Base-by-base conservation (phyloP, 1,140 invertebrate species). In the Aplysia californica region DNA sequence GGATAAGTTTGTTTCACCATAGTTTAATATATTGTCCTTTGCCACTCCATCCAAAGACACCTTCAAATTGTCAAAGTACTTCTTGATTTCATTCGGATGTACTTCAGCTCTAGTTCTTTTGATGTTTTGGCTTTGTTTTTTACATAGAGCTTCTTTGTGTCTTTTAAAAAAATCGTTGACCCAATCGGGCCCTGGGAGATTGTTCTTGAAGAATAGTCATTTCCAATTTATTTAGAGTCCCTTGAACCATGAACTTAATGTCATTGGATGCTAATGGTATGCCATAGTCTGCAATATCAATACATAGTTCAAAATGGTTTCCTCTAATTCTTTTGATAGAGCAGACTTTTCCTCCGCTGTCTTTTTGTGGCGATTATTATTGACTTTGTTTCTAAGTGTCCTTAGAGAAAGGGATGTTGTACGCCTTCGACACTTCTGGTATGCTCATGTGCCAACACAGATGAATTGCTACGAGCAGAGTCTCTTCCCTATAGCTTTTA, bases 1-100 rank as follows among this genome's bases (percentile, higher is more conserved):
- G 6, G 75, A 78, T 2, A 91, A 50, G 77, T 91, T 90, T 6
- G 88, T 90, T 79, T 90, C 89, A 79, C 89, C 89, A 75, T 89
- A 90, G 56, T 77, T 77, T 6, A 77, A n/a, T 21, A 71, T 70
- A 50, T 77, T 56, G 10, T 64, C 55, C 10, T 36, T 33, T 21
- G 31, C 26, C 68, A 72, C 75, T 71, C 41, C 55, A 38, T 74
- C 36, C 5, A 65, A 35, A 58, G 70, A 35, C 36, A 58, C 21
- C 29, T 10, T 21, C 26, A 72, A 35, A 36, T 72, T 56, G n/a
- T 72, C 35, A 59, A 72, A 72, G 36, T 72, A 72, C n/a, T 29
- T 3, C n/a, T 72, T 39, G 6, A 70, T 55, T 20, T 6, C 21
- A 4, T 72, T 55, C 3, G 18, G 55, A 5, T n/a, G 5, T 36